Percentiles rank a stretch among this genome's conserved stretches.
phyloP scores from a whole-genome alignment of 2,888 invertebrate species.

The Caenorhabditis macrosperma region DNA sequence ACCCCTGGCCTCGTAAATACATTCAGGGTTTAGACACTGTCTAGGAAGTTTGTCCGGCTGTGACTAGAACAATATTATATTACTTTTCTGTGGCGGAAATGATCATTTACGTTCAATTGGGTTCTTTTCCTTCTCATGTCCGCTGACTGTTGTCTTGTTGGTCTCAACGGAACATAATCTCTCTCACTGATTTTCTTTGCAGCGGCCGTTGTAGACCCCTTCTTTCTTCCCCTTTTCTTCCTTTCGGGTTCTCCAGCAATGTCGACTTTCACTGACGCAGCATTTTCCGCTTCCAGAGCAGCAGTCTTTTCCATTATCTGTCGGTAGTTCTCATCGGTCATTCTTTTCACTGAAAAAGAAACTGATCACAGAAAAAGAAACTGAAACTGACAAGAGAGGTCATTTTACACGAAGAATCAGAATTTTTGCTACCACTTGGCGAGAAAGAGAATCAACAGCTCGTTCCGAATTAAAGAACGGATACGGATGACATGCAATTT shows the following conservation, averaged over 20 bases:
- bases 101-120: constrained; percentile 12
- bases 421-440: too few species aligned
- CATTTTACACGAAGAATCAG: too few species aligned
- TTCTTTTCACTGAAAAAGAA: constrained; percentile 25
- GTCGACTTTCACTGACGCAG: background rate
- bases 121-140: constrained; percentile 27
- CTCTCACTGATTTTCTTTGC: constrained; percentile 5
- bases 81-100: background rate
- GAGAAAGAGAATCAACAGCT: too few species aligned
- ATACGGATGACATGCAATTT: too few species aligned
- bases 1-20: constrained; percentile 86
- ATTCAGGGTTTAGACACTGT: constrained; percentile 94
- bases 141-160: constrained; percentile 41
- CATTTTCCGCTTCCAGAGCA: constrained; percentile 7
- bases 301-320: constrained; percentile 35
- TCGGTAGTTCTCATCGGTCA: constrained; percentile 15
- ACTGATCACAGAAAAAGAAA: background rate
- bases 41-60: constrained; percentile 81
- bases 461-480: too few species aligned
- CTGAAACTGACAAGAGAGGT: too few species aligned
- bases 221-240: constrained; percentile 64
- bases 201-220: constrained; percentile 35
- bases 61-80: constrained; percentile 6
- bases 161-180: constrained; percentile 17
- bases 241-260: constrained; percentile 19